These are phyloP conservation scores for Neotragus moschatus DNA, from an alignment of 2,113 vertebrate species.

Conservation along the genomic window DNA sequence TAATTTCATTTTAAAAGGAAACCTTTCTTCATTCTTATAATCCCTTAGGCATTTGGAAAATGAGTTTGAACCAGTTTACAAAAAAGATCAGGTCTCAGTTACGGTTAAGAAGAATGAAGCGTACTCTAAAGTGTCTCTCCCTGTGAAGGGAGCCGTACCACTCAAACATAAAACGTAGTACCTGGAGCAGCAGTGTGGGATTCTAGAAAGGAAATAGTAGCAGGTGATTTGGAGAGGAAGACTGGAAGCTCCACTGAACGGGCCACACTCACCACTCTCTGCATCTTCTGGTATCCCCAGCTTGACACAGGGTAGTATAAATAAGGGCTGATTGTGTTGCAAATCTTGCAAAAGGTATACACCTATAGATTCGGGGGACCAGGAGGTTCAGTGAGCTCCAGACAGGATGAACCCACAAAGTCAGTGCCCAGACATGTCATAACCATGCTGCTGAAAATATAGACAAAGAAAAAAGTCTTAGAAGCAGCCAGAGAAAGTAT, in stretches of 20 bases:
- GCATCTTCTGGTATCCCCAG: neutral
- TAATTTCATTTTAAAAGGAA: neutral
- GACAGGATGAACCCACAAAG: neutral
- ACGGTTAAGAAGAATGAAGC: rapidly evolving
- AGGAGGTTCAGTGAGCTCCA: neutral
- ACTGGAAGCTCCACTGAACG: rapidly evolving
- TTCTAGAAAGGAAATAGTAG: neutral
- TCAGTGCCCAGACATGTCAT: neutral
- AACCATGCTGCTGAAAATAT: neutral
- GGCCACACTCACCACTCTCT: neutral
- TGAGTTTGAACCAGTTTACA: neutral
- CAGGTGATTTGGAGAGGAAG: no score
- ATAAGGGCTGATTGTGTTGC: neutral
- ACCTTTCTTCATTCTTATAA: neutral
- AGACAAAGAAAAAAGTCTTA: neutral
- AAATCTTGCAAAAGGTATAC: neutral
- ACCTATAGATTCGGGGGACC: neutral
- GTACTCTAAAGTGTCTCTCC: rapidly evolving
- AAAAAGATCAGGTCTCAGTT: neutral
- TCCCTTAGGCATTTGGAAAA: neutral
- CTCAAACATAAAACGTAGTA: rapidly evolving
- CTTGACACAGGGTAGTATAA: neutral
- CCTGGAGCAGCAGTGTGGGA: neutral
- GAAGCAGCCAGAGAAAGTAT: neutral
- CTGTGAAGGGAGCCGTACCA: rapidly evolving